Conservation (phyloP, 2,888 invertebrate species). For the Imbricaverruca yamaguchii region DNA sequence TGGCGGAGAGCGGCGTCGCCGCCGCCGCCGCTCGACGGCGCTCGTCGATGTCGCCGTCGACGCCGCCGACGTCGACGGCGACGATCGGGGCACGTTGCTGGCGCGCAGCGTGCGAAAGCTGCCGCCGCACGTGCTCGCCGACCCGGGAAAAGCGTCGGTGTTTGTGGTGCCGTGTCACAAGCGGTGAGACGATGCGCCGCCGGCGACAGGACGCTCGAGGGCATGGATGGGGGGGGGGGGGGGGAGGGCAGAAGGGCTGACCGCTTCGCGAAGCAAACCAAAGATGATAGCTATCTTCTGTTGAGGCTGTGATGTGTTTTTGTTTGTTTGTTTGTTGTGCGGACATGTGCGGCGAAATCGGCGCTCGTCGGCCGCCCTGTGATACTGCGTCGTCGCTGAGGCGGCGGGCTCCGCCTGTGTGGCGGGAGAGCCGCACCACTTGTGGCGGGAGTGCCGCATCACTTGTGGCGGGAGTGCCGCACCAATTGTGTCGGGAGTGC, state of each 20-base stretch:
- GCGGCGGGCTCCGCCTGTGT: too few species aligned
- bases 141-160: neutral
- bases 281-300: neutral
- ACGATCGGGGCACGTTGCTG: neutral
- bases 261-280: neutral
- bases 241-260: neutral
- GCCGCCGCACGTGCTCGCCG: neutral
- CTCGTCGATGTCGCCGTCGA: neutral
- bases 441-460: too few species aligned
- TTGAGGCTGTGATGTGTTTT: constrained; percentile 5
- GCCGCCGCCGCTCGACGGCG: neutral
- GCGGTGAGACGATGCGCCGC: neutral
- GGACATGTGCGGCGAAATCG: too few species aligned
- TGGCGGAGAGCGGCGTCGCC: neutral
- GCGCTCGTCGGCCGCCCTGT: neutral
- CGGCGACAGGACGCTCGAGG: too few species aligned
- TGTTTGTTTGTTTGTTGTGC: too few species aligned
- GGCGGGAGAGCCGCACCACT: too few species aligned
- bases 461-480: too few species aligned
- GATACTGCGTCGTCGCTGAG: neutral
- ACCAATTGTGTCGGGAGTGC: too few species aligned
- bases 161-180: neutral
- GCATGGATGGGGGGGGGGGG: neutral
- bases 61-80: neutral
- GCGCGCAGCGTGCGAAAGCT: neutral